Percentiles rank a stretch among this genome's conserved stretches.
phyloP scores from a whole-genome alignment of 2,797 vertebrate species.

The Pantherophis vulpinus region DNA sequence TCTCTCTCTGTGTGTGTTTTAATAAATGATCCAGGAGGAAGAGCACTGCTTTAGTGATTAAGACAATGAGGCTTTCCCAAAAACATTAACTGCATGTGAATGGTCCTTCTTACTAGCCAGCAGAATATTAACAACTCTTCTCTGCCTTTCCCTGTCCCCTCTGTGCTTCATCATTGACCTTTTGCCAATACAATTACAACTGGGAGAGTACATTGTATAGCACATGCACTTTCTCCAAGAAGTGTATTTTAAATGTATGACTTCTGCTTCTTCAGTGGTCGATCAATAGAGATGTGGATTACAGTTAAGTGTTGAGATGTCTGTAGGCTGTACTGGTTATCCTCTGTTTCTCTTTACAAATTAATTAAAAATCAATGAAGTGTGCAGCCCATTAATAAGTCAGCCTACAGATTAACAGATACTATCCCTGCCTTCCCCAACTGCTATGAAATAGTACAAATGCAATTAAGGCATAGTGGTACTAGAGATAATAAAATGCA shows the following conservation, averaged over 20 bases:
- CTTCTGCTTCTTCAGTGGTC: conserved; percentile 77
- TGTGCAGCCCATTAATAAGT: conserved; percentile 89
- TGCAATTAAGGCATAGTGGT: conserved; percentile 16
- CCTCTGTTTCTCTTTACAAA: conserved; percentile 81
- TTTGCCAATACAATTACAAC: conserved; percentile 71
- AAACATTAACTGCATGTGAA: conserved; percentile 17
- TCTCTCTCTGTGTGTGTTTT: background rate
- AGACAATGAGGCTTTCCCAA: conserved; percentile 23
- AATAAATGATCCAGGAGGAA: background rate
- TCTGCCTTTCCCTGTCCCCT: background rate
- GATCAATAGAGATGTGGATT: conserved; percentile 88
- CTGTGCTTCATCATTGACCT: conserved; percentile 54
- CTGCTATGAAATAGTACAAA: conserved; percentile 19
- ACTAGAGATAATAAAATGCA: background rate
- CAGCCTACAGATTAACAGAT: conserved; percentile 71
- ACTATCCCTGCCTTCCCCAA: conserved; percentile 48
- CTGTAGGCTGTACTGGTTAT: conserved; percentile 80
- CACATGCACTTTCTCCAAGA: conserved; percentile 62
- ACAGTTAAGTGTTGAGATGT: conserved; percentile 80
- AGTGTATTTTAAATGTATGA: conserved; percentile 92
- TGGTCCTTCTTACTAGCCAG: background rate
- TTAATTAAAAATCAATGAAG: conserved; percentile 95
- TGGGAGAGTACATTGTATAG: conserved; percentile 46
- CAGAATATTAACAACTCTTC: conserved; percentile 5
- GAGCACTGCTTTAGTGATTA: background rate